Evolutionary conservation across 2,888 invertebrate genomes (phyloP).

Genomic region (Lampropteryx suffumata): DNA sequence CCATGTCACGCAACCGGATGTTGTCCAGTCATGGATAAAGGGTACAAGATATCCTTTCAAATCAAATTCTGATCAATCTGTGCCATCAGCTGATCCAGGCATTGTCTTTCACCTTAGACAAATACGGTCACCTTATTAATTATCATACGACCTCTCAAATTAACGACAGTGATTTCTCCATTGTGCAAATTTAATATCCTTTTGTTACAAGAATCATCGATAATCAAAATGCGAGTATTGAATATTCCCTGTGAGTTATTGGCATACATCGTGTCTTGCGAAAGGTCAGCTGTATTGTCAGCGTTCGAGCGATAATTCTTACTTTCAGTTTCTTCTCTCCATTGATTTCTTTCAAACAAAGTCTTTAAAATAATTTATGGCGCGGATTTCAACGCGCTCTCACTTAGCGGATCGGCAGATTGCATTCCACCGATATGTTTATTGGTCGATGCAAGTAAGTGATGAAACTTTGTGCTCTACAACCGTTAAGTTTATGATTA

Average conservation of each 20-base stretch:
- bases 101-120: not conserved
- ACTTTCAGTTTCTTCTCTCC: constrained; percentile 41
- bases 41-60: too few species aligned
- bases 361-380: constrained; percentile 32
- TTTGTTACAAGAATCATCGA: constrained; percentile 33
- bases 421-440: constrained; percentile 18
- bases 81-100: not conserved
- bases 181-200: constrained; percentile 27
- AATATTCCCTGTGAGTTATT: constrained; percentile 55
- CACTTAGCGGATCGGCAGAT: constrained; percentile 18
- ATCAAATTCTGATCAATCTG: not conserved
- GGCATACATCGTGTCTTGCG: constrained; percentile 44
- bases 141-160: constrained; percentile 6
- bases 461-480: constrained; percentile 13
- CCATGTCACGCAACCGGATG: too few species aligned
- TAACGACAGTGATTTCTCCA: constrained; percentile 21
- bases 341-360: constrained; percentile 38
- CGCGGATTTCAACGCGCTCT: constrained; percentile 32
- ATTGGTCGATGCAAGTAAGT: constrained; percentile 8
- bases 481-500: constrained; percentile 11
- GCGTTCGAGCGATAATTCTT: constrained; percentile 44
- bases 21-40: too few species aligned
- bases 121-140: not conserved
- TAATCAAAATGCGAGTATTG: constrained; percentile 40
- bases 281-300: constrained; percentile 56